These are phyloP conservation scores for Accipiter cooperii DNA, from an alignment of 2,113 vertebrate species.

Conservation along the genomic window DNA sequence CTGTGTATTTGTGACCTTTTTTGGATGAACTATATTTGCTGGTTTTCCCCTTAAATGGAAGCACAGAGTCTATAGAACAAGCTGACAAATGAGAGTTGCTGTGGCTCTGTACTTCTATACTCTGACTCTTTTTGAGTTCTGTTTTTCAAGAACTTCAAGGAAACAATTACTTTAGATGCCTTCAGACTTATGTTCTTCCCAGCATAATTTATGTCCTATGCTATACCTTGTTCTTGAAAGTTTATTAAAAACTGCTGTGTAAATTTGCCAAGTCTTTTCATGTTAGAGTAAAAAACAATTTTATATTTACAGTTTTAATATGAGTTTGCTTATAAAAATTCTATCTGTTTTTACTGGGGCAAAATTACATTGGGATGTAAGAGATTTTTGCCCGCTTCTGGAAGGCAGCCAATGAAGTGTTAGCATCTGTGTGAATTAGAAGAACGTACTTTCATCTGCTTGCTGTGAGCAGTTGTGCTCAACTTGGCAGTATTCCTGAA, in stretches of 20 bases:
- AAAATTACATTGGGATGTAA: background rate
- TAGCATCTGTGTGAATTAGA: background rate
- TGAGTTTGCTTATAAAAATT: background rate
- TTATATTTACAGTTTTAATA: background rate
- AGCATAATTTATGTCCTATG: background rate
- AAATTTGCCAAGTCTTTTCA: background rate
- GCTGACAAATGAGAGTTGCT: background rate
- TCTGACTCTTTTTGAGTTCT: background rate
- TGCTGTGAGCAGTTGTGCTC: conserved; percentile 15
- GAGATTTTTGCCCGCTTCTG: background rate
- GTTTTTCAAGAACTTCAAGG: background rate
- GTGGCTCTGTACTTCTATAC: background rate
- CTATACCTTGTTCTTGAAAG: background rate
- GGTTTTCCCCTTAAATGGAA: background rate
- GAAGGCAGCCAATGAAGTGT: background rate
- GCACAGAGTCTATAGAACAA: background rate
- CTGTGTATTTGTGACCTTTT: background rate
- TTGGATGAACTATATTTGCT: background rate
- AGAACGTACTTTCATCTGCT: background rate
- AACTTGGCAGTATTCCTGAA: conserved; percentile 17
- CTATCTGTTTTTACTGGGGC: background rate
- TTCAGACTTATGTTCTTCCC: background rate
- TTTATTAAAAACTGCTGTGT: background rate
- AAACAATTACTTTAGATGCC: background rate
- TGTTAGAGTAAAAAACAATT: background rate